Percentiles rank a stretch among this genome's conserved stretches.
Evolutionary conservation across 2,113 vertebrate species (phyloP).

Genomic region (Bettongia penicillata): DNA sequence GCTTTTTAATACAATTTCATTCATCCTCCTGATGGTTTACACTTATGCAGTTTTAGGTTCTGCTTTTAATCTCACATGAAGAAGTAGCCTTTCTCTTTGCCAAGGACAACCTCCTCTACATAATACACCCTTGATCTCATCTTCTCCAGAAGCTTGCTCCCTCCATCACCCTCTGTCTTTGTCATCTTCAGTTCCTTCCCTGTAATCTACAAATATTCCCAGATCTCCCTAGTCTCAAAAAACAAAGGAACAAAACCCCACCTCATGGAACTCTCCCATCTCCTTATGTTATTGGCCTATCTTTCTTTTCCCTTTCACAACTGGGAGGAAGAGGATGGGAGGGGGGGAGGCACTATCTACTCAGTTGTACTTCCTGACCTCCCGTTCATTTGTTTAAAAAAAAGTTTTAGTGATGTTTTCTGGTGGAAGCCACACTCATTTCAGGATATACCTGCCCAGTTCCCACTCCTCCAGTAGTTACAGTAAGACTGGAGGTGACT

Average conservation of each 20-base stretch:
- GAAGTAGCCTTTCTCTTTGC: neutral
- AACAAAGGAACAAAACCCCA: neutral
- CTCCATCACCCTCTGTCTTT: neutral
- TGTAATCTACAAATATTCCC: neutral
- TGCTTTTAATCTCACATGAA: neutral
- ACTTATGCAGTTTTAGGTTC: neutral
- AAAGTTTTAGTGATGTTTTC: neutral
- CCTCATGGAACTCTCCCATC: neutral
- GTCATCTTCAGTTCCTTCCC: neutral
- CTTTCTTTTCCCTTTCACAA: neutral
- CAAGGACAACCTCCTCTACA: neutral
- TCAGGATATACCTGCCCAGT: neutral
- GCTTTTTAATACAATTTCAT: neutral
- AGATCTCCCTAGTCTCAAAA: neutral
- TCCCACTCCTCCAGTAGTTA: neutral
- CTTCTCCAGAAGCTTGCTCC: neutral
- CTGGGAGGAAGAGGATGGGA: too few relatives aligned
- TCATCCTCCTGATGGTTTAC: neutral
- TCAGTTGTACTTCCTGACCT: neutral
- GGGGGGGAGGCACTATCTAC: neutral
- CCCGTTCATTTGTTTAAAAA: neutral
- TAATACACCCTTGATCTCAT: neutral
- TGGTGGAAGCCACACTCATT: neutral
- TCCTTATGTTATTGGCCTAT: neutral
- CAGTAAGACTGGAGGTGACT: neutral